These are phyloP conservation scores for Tetranychus urticae DNA, from an alignment of 1,140 invertebrate genomes.

Conservation along the genomic window DNA sequence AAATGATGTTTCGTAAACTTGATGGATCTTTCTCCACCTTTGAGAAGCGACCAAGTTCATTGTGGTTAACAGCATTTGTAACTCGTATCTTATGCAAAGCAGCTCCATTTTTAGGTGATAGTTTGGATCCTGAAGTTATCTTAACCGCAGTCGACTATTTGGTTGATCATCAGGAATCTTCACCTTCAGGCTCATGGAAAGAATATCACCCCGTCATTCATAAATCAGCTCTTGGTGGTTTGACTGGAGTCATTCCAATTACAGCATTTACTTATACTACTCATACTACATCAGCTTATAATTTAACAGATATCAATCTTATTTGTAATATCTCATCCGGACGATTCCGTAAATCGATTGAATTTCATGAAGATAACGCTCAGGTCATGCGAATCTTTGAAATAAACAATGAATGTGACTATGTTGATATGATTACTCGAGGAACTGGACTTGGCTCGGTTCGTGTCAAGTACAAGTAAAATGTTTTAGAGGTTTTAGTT, in stretches of 20 bases:
- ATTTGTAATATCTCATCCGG: constrained; percentile 10
- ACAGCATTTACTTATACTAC: constrained; percentile 13
- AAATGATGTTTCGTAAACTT: constrained; percentile 18
- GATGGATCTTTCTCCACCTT: constrained; percentile 22
- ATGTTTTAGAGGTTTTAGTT: constrained; percentile 12
- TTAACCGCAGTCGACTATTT: constrained; percentile 17
- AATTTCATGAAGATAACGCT: constrained; percentile 11
- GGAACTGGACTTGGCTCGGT: constrained; percentile 20
- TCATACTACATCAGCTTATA: constrained; percentile 10
- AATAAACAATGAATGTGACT: constrained; percentile 3
- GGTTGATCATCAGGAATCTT: constrained; percentile 14
- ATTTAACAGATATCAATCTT: constrained; percentile 5
- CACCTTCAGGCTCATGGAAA: constrained; percentile 16
- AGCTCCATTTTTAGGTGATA: constrained; percentile 5
- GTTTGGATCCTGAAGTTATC: constrained; percentile 17
- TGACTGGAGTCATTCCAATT: constrained; percentile 6
- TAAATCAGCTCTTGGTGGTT: constrained; percentile 16
- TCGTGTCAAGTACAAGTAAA: constrained; percentile 19
- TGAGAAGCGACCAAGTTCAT: constrained; percentile 16
- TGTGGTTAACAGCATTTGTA: constrained; percentile 24
- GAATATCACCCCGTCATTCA: constrained; percentile 17
- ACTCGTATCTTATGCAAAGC: constrained; percentile 22
- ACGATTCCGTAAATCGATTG: constrained; percentile 6
- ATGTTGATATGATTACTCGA: constrained; percentile 14
- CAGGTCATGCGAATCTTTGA: constrained; percentile 12